Percentiles rank a stretch among this genome's conserved stretches.
phyloP scores from a whole-genome alignment of 2,113 vertebrate genomes.

The Bos javanicus region DNA sequence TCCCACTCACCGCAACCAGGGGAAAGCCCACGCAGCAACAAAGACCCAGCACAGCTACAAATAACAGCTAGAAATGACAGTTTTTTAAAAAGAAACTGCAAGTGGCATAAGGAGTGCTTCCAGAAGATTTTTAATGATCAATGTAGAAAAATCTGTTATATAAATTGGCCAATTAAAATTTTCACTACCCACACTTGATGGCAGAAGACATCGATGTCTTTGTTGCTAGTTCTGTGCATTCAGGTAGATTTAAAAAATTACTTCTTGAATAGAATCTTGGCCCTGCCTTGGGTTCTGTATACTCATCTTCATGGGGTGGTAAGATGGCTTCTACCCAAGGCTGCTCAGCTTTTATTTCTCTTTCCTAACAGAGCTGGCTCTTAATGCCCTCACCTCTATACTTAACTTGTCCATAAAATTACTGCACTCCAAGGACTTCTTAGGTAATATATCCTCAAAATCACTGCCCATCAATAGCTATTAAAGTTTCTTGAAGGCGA shows the following conservation, averaged over 20 bases:
- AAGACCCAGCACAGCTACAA: background rate
- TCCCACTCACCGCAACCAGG: background rate
- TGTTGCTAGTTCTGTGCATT: background rate
- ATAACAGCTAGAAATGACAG: background rate
- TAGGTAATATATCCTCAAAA: constrained; percentile 13
- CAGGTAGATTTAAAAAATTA: constrained; percentile 1
- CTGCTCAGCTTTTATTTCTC: constrained; percentile 24
- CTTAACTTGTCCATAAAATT: constrained; percentile 39
- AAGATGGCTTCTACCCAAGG: background rate
- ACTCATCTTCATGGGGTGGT: background rate
- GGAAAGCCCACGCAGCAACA: background rate
- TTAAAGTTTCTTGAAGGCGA: background rate
- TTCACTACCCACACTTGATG: background rate
- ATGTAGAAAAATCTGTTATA: background rate
- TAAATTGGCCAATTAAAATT: constrained; percentile 29
- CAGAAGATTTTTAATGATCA: background rate
- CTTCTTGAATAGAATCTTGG: constrained; percentile 25
- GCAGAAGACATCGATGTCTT: background rate
- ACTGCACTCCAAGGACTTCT: background rate
- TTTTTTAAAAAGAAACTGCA: background rate
- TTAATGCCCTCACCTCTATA: background rate
- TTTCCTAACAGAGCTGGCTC: background rate
- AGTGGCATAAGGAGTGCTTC: background rate
- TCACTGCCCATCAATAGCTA: constrained; percentile 36
- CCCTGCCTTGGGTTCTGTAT: background rate